These are phyloP conservation scores for Crocodylus rhombifer DNA, from an alignment of 2,797 vertebrate species.

Conservation along the genomic window DNA sequence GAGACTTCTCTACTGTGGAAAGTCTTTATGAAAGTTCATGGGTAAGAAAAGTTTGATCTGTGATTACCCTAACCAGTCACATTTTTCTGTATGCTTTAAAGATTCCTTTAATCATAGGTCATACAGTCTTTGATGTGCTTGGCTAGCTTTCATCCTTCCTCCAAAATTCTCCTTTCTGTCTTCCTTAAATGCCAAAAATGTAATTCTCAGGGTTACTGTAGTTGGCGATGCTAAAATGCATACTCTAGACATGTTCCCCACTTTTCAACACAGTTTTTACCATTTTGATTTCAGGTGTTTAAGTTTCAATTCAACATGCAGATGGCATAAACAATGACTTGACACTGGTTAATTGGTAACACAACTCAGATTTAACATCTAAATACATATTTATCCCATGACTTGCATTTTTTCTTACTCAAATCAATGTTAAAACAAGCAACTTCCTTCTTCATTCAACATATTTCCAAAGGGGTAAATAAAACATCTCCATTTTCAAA, in stretches of 20 bases:
- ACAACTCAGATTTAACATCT: background rate
- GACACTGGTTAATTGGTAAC: background rate
- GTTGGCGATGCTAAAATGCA: background rate
- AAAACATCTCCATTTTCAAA: conserved; percentile 4
- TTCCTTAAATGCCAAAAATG: conserved; percentile 22
- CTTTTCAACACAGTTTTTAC: background rate
- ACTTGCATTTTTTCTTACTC: background rate
- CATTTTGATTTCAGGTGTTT: background rate
- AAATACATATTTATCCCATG: background rate
- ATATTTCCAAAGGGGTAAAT: background rate
- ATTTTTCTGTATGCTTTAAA: conserved; percentile 67
- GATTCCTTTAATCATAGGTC: conserved; percentile 64
- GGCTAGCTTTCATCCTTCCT: conserved; percentile 47
- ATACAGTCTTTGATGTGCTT: conserved; percentile 51
- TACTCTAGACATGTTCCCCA: background rate
- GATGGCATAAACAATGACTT: background rate
- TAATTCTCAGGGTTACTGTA: conserved; percentile 6
- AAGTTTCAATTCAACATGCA: background rate
- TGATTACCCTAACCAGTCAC: conserved; percentile 56
- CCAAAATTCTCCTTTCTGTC: conserved; percentile 48
- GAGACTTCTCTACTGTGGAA: conserved; percentile 4
- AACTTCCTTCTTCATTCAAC: background rate
- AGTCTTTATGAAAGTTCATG: conserved; percentile 41
- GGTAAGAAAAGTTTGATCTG: conserved; percentile 45
- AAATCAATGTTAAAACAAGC: too few relatives aligned